Conservation (phyloP, 92 coral and sea anemone genomes). For the Metridium senile region DNA sequence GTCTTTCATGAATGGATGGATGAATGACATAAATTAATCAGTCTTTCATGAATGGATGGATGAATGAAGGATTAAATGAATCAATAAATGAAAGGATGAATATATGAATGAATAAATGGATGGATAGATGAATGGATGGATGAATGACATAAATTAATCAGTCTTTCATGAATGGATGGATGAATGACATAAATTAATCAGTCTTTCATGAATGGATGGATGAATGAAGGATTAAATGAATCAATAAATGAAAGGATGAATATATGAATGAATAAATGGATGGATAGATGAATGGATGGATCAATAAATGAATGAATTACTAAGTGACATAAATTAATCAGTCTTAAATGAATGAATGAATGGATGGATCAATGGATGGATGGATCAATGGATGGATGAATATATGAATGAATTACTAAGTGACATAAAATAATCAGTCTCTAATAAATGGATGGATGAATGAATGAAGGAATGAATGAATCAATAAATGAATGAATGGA, state of each 20-base stretch:
- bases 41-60: background rate
- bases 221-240: too few relatives aligned
- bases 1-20: background rate
- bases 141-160: too few relatives aligned
- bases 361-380: background rate
- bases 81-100: background rate
- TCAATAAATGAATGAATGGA: background rate
- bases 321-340: background rate
- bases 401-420: background rate
- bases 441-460: background rate
- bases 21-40: background rate
- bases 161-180: too few relatives aligned
- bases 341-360: background rate
- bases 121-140: background rate
- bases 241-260: background rate
- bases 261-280: background rate
- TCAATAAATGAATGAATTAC: background rate
- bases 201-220: too few relatives aligned
- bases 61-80: background rate
- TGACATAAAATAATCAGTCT: background rate
- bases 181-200: too few relatives aligned
- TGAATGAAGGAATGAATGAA: background rate
- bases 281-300: background rate
- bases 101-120: too few relatives aligned
- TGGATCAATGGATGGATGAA: background rate